Evolutionary conservation across 2,888 invertebrate species (phyloP).

Genomic region (Sycophila texana): DNA sequence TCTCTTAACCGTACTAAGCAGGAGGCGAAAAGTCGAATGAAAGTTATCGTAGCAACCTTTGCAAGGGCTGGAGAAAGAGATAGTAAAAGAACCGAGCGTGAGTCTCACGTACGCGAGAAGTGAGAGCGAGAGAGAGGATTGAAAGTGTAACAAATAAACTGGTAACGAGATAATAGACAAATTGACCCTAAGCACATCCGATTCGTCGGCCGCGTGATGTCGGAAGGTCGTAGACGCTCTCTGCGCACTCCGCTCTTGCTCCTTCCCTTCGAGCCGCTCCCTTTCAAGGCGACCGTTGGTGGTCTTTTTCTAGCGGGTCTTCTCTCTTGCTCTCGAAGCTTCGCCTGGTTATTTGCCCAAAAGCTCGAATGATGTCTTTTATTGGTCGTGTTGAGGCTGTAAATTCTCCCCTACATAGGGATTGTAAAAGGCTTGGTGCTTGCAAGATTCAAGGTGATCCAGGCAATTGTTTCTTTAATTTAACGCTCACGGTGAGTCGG

Average conservation of each 20-base stretch:
- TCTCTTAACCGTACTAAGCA: too few relatives aligned
- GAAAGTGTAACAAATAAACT: conserved; percentile 71
- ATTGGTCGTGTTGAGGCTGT: too few relatives aligned
- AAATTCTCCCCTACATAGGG: too few relatives aligned
- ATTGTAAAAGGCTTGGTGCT: too few relatives aligned
- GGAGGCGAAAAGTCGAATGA: too few relatives aligned
- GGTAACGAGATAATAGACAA: conserved; percentile 72
- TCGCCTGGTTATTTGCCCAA: too few relatives aligned
- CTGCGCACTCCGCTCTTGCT: conserved; percentile 1
- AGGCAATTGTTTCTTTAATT: background rate
- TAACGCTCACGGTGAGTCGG: too few relatives aligned
- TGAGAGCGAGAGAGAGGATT: conserved; percentile 54
- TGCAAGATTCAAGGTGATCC: background rate
- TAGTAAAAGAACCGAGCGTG: too few relatives aligned
- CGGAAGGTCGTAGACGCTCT: conserved; percentile 60
- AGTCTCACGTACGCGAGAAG: too few relatives aligned
- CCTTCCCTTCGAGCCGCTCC: conserved; percentile 17
- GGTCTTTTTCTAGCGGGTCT: background rate
- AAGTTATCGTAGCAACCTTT: too few relatives aligned
- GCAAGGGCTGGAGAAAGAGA: too few relatives aligned
- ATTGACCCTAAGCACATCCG: conserved; percentile 72
- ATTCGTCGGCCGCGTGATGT: conserved; percentile 68
- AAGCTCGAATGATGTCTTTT: background rate
- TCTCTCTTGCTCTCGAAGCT: background rate
- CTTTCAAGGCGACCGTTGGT: background rate